Base-by-base conservation (phyloP, 2,888 invertebrate genomes). In the Apoderus coryli region DNA sequence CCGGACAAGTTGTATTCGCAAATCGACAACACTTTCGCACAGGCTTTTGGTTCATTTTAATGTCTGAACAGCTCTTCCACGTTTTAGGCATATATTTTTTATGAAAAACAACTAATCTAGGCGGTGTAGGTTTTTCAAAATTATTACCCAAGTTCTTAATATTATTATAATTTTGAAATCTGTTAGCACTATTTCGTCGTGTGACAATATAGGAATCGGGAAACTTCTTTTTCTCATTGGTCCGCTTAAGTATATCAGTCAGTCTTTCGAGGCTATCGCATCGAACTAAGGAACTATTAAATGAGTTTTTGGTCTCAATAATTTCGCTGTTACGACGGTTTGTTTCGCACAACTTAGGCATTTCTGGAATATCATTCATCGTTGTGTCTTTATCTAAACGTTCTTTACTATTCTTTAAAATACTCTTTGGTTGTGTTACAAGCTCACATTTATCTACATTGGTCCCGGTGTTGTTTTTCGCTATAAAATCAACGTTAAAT, bases 301-400 rank as follows among this genome's bases (percentile, higher is more conserved):
- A 52, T 10, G 66, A 62, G 42, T 63, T 65, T 14, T 36, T 39
- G 31, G 57, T 58, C 26, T 63, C 57, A 32, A 40, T 33, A 23
- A 67, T 63, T 50, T 69, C 69, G 42, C 60, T 63, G 42, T 65
- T 64, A 3, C 66, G 49, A 36, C 59, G 57, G 33, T 53, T 55
- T n/a, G 29, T 37, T 27, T 40, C 35, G 25, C 44, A 41, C 25
- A 42, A 34, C 31, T 47, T 51, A 34, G 47, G 45, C 36, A 40
- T 41, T 16, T 16, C 33, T 7, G 28, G 28, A 19, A 19, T 19
- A n/a, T n/a, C n/a, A 11, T 10, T 31, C 12, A 11, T 24, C 13
- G 16, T 14, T n/a, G 14, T 10, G 13, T 13, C 25, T 10, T 29
- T 12, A 24, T 44, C 37, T 23, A 48, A 33, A 27, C 38, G 40